Evolutionary conservation across 1,140 invertebrate genomes (phyloP).

Genomic region (Spodoptera litura): DNA sequence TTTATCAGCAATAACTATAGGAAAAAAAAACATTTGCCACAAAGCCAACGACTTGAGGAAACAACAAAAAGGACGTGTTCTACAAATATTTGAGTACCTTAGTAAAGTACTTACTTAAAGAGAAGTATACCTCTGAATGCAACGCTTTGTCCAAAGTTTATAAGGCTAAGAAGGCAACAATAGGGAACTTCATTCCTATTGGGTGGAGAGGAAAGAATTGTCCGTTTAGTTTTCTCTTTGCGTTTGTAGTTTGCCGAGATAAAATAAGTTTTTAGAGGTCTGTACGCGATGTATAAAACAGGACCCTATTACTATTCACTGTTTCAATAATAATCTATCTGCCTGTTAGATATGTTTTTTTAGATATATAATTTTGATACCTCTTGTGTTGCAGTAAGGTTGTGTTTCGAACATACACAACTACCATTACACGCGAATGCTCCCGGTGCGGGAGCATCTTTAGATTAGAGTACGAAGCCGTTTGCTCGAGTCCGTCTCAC

Average conservation of each 20-base stretch:
- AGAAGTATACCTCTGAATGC: conserved; percentile 33
- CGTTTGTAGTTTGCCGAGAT: not conserved
- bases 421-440: too few species aligned
- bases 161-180: conserved; percentile 29
- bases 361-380: too few species aligned
- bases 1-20: too few species aligned
- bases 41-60: too few species aligned
- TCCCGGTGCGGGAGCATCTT: too few species aligned
- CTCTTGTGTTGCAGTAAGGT: too few species aligned
- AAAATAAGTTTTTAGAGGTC: conserved; percentile 16
- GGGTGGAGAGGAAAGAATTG: conserved; percentile 4
- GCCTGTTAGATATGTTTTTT: too few species aligned
- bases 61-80: not conserved
- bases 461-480: not conserved
- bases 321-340: too few species aligned
- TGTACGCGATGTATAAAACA: not conserved
- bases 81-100: not conserved
- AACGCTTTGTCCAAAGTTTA: conserved; percentile 25
- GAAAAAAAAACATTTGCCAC: too few species aligned
- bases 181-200: conserved; percentile 4
- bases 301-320: too few species aligned
- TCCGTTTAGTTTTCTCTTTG: conserved; percentile 4
- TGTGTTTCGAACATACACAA: too few species aligned
- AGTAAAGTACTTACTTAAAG: not conserved
- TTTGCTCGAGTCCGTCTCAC: too few species aligned